Conservation (phyloP, 2,113 vertebrate species). For the Morone saxatilis region DNA sequence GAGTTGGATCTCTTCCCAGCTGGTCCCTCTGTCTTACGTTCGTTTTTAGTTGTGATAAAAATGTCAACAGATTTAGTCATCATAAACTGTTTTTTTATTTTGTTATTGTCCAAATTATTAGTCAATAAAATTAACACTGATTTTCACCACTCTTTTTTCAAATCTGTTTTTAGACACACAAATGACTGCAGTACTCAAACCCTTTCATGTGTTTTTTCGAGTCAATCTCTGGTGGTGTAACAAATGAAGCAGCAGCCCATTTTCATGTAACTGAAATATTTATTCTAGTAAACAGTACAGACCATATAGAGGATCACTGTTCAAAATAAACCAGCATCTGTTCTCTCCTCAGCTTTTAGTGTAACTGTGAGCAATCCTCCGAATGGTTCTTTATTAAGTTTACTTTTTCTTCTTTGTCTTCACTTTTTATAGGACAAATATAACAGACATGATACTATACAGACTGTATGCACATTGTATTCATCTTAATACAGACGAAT, state of each 20-base stretch:
- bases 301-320: conserved; percentile 84
- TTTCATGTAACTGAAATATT: conserved; percentile 82
- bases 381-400: conserved; percentile 67
- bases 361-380: conserved; percentile 40
- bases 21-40: no score
- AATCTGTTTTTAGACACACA: no score
- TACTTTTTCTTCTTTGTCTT: conserved; percentile 63
- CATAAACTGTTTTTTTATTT: no score
- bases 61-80: no score
- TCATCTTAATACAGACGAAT: conserved; percentile 76
- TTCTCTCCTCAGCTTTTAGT: conserved; percentile 53
- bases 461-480: conserved; percentile 80
- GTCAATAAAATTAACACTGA: no score
- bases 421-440: conserved; percentile 82
- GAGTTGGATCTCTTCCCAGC: no score
- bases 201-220: no score
- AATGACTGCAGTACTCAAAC: no score
- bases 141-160: no score
- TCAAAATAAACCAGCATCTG: conserved; percentile 78
- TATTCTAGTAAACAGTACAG: conserved; percentile 87
- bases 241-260: conserved; percentile 28
- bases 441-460: conserved; percentile 81
- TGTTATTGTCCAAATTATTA: no score
- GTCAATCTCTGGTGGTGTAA: background rate
- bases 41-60: no score